Percentiles rank a stretch among this genome's conserved stretches.
These are phyloP conservation scores for Fabriciana adippe DNA, from an alignment of 2,888 invertebrate species.

Conservation along the genomic window DNA sequence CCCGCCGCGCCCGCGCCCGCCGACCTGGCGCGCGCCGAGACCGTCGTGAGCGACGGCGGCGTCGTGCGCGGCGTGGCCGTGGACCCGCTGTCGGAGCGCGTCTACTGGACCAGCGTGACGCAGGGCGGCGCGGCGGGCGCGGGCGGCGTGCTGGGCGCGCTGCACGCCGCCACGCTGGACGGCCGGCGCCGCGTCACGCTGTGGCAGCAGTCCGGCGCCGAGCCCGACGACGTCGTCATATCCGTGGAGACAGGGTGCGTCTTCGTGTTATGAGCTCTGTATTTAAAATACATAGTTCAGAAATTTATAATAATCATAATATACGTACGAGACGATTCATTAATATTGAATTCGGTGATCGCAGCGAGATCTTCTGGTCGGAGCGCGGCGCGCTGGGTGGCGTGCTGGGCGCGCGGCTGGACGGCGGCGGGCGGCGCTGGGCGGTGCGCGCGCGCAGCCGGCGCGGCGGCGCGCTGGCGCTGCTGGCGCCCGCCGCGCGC, in stretches of 20 bases:
- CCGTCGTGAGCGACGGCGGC: slow-evolving; percentile 64
- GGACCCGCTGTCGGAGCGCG: slow-evolving; percentile 85
- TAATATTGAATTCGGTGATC: slow-evolving; percentile 6
- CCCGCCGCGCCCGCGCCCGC: slow-evolving; percentile 29
- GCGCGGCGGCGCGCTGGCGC: slow-evolving; percentile 89
- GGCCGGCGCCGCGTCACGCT: slow-evolving; percentile 82
- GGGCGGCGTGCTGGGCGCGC: slow-evolving; percentile 47
- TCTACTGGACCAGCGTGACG: slow-evolving; percentile 86
- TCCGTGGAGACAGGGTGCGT: slow-evolving; percentile 83
- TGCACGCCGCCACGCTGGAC: slow-evolving; percentile 74
- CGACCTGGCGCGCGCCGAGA: slow-evolving; percentile 31
- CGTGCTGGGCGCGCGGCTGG: slow-evolving; percentile 85
- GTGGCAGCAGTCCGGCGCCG: slow-evolving; percentile 73
- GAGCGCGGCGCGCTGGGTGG: slow-evolving; percentile 84
- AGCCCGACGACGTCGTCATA: slow-evolving; percentile 87
- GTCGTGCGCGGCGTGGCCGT: slow-evolving; percentile 88
- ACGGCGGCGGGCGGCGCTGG: slow-evolving; percentile 80
- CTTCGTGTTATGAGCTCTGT: not conserved
- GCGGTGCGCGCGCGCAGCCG: slow-evolving; percentile 84
- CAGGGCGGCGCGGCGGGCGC: slow-evolving; percentile 37
- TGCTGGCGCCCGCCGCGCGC: slow-evolving; percentile 88
- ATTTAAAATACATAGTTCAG: no score
- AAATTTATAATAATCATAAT: not conserved
- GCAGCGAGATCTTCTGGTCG: slow-evolving; percentile 88
- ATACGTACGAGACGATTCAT: not conserved